Evolutionary conservation across 1,140 invertebrate genomes (phyloP).

Genomic region (Conus ventricosus): DNA sequence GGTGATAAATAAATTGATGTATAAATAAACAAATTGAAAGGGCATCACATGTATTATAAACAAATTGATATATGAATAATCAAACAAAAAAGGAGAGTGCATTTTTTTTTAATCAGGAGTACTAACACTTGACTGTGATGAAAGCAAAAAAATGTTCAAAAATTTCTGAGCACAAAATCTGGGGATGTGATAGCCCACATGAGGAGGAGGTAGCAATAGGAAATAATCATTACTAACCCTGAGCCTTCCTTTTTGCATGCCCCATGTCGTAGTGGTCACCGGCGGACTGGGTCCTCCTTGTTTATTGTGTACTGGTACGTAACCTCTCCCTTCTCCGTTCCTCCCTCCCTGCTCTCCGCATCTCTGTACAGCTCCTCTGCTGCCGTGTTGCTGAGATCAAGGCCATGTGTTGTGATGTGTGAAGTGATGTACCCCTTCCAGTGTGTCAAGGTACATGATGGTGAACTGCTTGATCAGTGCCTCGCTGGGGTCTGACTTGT

Average conservation of each 20-base stretch:
- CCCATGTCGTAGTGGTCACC: not conserved
- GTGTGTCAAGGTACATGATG: conserved; percentile 30
- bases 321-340: not conserved
- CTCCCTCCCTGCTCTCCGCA: not conserved
- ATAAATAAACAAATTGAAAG: too few species aligned
- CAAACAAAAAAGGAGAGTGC: too few species aligned
- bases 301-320: conserved; percentile 22
- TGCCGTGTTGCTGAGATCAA: not conserved
- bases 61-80: too few species aligned
- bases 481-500: not conserved
- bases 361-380: not conserved
- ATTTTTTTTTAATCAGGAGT: too few species aligned
- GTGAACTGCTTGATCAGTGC: not conserved
- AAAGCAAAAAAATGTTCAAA: too few species aligned
- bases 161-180: too few species aligned
- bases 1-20: too few species aligned
- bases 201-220: too few species aligned
- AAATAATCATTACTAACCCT: not conserved
- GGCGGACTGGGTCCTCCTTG: conserved; percentile 10
- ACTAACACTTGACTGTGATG: too few species aligned
- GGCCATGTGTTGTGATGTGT: not conserved
- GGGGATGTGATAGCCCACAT: too few species aligned
- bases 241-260: conserved; percentile 10
- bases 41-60: too few species aligned
- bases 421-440: not conserved